phyloP scores from a whole-genome alignment of 1,140 invertebrate species.

The Drosophila kurseongensis region DNA sequence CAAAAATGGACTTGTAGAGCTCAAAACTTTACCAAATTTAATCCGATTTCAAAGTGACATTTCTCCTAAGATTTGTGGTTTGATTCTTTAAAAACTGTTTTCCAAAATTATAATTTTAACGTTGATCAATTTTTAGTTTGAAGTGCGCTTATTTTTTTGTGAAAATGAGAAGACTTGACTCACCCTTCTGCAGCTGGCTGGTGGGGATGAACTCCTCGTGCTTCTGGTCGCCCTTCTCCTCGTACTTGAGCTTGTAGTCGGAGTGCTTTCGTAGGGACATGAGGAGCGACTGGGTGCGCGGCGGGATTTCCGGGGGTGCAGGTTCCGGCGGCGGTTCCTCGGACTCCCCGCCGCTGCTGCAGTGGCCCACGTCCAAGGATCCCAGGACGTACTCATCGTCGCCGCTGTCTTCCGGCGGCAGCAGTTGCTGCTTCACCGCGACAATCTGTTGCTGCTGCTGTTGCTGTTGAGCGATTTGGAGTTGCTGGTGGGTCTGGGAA shows the following conservation, averaged over 20 bases:
- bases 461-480: conserved; percentile 10
- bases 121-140: no score
- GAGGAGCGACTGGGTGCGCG: conserved; percentile 88
- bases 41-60: no score
- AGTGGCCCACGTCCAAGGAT: conserved; percentile 6
- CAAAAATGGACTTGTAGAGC: no score
- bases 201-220: conserved; percentile 84
- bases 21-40: no score
- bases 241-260: conserved; percentile 83
- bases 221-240: conserved; percentile 84
- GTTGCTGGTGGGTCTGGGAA: conserved; percentile 45
- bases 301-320: conserved; percentile 89
- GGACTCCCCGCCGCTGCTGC: conserved; percentile 70
- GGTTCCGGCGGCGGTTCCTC: conserved; percentile 89
- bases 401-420: conserved; percentile 20
- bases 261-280: conserved; percentile 84
- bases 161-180: conserved; percentile 17
- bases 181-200: conserved; percentile 80
- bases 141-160: no score
- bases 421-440: conserved; percentile 7
- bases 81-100: no score
- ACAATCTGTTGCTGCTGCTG: conserved; percentile 35
- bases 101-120: no score
- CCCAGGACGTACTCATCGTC: conserved; percentile 15
- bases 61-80: no score